Evolutionary conservation across 1,140 invertebrate genomes (phyloP), one percentile per base, ranked within the genome.

Genomic region (Nixonia krombeini): DNA sequence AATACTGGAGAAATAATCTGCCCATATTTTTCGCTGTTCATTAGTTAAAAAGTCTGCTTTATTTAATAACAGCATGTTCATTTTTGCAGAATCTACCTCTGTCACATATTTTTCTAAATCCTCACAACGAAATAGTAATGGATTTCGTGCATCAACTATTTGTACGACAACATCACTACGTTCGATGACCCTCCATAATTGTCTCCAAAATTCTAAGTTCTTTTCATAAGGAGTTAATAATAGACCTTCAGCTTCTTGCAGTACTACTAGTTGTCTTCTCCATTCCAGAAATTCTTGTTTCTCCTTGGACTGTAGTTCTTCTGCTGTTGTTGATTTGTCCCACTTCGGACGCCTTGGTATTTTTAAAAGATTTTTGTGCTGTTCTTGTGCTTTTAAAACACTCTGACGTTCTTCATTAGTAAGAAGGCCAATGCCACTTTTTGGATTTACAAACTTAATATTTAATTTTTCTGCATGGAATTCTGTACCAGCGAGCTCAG

Each of bases 181-280:
- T 81, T 99, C 98, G 10, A 99, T 89, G 1, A 99, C 98, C 70
- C 98, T 89, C 98, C 98, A 99, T 4, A 99, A 82, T 82, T 99
- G 98, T 31, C 97, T 89, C 98, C 98, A 99, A 63, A 99, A 95
- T 81, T 99, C 97, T 10, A 99, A 84, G 86, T 99, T 99, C 70
- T 96, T 94, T 78, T 99, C 98, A 86, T 97, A 99, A 0, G 98
- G 98, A 1, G 98, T 99, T 46, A 99, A 82, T 0, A 94, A 85
- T 2, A 99, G 80, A 6, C 90, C 90, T 40, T 97, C 89, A 15
- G 88, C 87, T 79, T 96, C 93, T 83, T 97, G 93, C 0, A 98
- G 78, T 51, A 87, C 62, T 12, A 94, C 90, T 28, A 99, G 86
- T 28, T 89, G 86, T 52, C 93, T 87, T 64, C 96, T 87, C 97